A percentile compares a stretch with the other conserved stretches of the same genome.
Evolutionary conservation across 1,140 invertebrate genomes (phyloP).

Genomic region (Babylonia areolata): DNA sequence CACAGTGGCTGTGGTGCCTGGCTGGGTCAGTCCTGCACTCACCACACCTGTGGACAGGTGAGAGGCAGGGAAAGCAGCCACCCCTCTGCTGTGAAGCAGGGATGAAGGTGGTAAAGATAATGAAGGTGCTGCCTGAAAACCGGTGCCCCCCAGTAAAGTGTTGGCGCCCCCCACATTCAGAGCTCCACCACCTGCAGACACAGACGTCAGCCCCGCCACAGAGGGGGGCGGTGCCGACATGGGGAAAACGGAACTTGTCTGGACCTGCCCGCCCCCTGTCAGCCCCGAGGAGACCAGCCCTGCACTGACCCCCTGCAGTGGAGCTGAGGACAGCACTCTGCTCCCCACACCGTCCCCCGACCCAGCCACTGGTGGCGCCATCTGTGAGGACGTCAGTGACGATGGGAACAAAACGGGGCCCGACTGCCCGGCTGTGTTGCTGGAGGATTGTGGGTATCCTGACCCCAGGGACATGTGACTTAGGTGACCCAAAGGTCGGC

Average conservation of each 20-base stretch:
- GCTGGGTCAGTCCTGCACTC: not conserved
- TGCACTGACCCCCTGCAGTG: no score
- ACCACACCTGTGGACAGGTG: not conserved
- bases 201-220: not conserved
- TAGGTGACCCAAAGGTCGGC: no score
- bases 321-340: no score
- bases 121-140: not conserved
- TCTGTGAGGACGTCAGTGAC: no score
- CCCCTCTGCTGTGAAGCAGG: not conserved
- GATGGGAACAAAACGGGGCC: no score
- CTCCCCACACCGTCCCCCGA: no score
- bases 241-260: no score
- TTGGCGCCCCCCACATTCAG: not conserved
- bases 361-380: no score
- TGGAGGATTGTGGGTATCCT: not conserved
- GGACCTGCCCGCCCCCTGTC: no score
- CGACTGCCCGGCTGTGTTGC: no score
- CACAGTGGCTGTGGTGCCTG: not conserved
- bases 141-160: not conserved
- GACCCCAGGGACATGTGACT: not conserved
- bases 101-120: not conserved
- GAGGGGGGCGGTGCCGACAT: not conserved
- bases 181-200: not conserved
- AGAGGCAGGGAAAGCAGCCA: not conserved
- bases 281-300: no score